Base-by-base conservation (phyloP, 35 echinoderm and acorn worm genomes). In the Stichopus chloronotus region DNA sequence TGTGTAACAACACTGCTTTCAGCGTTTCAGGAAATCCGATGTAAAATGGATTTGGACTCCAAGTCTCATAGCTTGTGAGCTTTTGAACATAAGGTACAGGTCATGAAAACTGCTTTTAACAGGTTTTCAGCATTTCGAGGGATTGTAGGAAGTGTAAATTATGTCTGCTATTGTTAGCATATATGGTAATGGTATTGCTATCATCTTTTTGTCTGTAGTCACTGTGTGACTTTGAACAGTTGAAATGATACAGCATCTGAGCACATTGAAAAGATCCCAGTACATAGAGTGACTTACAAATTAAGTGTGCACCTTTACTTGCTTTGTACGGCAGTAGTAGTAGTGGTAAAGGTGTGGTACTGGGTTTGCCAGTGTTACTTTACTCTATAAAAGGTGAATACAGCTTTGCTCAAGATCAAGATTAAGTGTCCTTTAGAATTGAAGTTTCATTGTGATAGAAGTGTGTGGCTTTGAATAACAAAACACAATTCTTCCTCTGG, bases 11-110 rank as follows among this genome's bases (percentile, higher is more conserved):
- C 80, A 83, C 80, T 55, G 30, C 52, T 55, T 83, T 79, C 77
- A 79, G 77, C 77, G 20, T 79, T 79, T 56, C 80, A 83, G 80
- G 80, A 83, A 83, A 83, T 83, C 80, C 80, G 80, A 83, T 83
- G 80, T 83, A 79, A 83, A 83, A 83, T 55, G 80, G 61, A 65
- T 83, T 43, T 55, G 25, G 55, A 83, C 80, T 55, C 80, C 9
- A 56, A 43, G 80, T 53, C 80, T 43, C 17, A 65, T 65, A 7
- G 80, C 19, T 83, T 83, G 80, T 83, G 80, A 12, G 80, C 55
- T 83, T 83, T 19, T 43, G 7, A 83, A 55, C 43, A 24, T 83
- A 55, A 52, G 30, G 30, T 3, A 24, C 80, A 83, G 80, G 80
- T 83, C 80, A 83, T 83, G 80, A 55, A 83, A 53, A 83, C 80